A percentile compares a stretch with the other conserved stretches of the same genome.
phyloP scores from a whole-genome alignment of 2,888 invertebrate species.

The Mimas tiliae region DNA sequence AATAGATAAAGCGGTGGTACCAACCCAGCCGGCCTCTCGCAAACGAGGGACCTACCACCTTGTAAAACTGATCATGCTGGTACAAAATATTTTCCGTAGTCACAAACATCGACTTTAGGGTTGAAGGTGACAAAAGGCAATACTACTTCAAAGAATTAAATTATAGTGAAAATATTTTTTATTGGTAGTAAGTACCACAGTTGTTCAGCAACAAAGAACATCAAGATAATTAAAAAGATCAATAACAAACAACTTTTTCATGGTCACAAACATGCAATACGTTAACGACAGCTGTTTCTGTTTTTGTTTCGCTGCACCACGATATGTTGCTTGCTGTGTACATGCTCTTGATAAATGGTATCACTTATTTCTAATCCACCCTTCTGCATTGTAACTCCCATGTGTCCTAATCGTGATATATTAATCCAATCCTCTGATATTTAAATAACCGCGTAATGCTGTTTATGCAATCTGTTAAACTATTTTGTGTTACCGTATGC shows the following conservation, averaged over 20 bases:
- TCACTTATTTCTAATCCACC: conserved; percentile 47
- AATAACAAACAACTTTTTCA: conserved; percentile 36
- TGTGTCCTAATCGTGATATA: conserved; percentile 45
- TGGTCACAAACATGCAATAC: conserved; percentile 51
- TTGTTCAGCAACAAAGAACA: neutral
- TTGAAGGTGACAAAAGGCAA: too few species aligned
- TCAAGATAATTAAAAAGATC: conserved; percentile 31
- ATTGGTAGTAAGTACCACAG: too few species aligned
- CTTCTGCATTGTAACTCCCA: conserved; percentile 35
- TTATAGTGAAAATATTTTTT: too few species aligned
- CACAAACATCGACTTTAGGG: too few species aligned
- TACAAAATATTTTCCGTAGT: too few species aligned
- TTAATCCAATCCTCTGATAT: too few species aligned
- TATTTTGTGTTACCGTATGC: too few species aligned
- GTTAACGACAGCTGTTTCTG: conserved; percentile 56
- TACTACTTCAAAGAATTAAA: too few species aligned
- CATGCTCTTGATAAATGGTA: conserved; percentile 52
- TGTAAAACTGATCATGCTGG: too few species aligned
- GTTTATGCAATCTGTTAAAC: neutral
- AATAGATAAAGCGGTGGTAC: too few species aligned
- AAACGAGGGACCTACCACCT: too few species aligned
- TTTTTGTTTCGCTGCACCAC: conserved; percentile 31
- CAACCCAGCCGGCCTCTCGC: too few species aligned
- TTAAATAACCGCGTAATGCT: conserved; percentile 6
- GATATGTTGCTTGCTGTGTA: conserved; percentile 4